Conservation (phyloP, 2,888 invertebrate genomes). For the Yponomeuta plumbellus region DNA sequence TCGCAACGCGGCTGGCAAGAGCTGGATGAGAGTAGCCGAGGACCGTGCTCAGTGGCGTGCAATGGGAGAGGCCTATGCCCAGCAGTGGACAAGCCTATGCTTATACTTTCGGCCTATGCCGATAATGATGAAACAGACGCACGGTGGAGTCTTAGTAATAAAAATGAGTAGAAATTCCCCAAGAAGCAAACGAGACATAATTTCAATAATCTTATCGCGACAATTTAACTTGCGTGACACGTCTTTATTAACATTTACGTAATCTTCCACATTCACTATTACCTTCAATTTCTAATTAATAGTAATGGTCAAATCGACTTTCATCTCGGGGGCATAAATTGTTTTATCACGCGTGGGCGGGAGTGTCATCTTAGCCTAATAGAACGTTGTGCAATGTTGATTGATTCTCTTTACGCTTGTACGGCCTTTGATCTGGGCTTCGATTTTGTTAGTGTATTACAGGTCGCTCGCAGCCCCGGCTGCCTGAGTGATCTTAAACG, state of each 20-base stretch:
- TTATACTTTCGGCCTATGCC: too few relatives aligned
- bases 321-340: constrained; percentile 11
- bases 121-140: too few relatives aligned
- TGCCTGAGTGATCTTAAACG: too few relatives aligned
- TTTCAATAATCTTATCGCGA: constrained; percentile 1
- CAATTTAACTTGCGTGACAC: constrained; percentile 1
- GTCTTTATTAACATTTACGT: neutral
- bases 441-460: too few relatives aligned
- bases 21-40: too few relatives aligned
- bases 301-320: constrained; percentile 6
- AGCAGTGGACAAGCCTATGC: too few relatives aligned
- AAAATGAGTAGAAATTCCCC: neutral
- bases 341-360: constrained; percentile 14
- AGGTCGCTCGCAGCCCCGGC: too few relatives aligned
- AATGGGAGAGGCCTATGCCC: too few relatives aligned
- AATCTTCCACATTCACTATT: neutral
- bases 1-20: too few relatives aligned
- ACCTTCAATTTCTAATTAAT: constrained; percentile 14
- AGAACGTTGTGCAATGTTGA: constrained; percentile 8
- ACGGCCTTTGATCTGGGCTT: neutral
- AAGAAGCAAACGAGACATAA: neutral
- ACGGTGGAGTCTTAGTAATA: too few relatives aligned
- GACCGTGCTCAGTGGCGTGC: too few relatives aligned
- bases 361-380: constrained; percentile 12
- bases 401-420: neutral